Evolutionary conservation across 2,113 vertebrate species (phyloP), one percentile per base, ranked within the genome.

Genomic region (Cyanistes caeruleus): DNA sequence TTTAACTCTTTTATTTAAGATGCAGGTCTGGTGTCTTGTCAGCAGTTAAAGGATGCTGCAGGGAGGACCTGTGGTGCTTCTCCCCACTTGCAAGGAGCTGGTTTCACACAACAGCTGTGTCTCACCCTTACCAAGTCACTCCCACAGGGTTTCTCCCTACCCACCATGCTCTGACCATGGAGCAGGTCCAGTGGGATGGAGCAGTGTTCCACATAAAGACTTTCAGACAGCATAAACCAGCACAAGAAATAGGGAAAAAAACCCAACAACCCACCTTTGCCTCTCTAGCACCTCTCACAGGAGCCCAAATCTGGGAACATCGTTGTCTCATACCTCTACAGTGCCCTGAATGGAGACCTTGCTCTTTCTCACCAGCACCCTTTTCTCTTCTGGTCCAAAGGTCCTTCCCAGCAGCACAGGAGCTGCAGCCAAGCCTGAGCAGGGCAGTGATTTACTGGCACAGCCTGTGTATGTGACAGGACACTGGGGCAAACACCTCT

Each of bases 91-190:
- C 39, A 51, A 52, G 49, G 70, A 56, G 52, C 67, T 8, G 28
- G 73, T 64, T 84, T 72, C 93, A 87, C 65, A 31, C 62, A 39
- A 7, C 19, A 73, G 58, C 70, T 83, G 25, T 17, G 44, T 19
- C 22, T 37, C 23, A 6, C 11, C 43, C 19, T 0, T 5, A 6
- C 0, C 15, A 3, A 43, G 35, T 4, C 53, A 52, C 12, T 37
- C 60, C 51, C 51, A 53, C 46, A 33, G 27, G 48, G 39, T 25
- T 20, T 2, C 65, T 63, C 75, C 13, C 39, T 24, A 0, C 62
- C 56, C 72, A 46, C 0, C 0, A 70, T 23, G 78, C 69, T 67
- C 70, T 27, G 60, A 46, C 48, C 82, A 55, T 0, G 0, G 52
- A 62, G 73, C 31, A 22, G 44, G 5, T 39, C 80, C 41, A 15